phyloP scores from a whole-genome alignment of 2,888 invertebrate genomes.

The Lithophane ornitopus region DNA sequence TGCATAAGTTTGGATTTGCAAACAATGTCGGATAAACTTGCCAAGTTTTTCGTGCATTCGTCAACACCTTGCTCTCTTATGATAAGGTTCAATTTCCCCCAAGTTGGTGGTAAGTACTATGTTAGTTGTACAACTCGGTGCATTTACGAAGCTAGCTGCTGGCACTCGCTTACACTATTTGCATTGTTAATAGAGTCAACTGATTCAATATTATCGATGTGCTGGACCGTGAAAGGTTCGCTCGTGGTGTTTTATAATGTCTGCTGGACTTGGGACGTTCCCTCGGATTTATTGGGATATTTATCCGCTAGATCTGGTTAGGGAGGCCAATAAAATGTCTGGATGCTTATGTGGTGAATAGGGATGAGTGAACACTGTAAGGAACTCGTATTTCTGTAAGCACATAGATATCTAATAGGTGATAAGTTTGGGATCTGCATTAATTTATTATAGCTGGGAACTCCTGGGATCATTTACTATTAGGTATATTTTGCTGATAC shows the following conservation, averaged over 20 bases:
- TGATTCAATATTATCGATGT: constrained; percentile 86
- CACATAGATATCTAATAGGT: neutral
- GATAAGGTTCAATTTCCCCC: constrained; percentile 59
- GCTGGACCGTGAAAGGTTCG: constrained; percentile 69
- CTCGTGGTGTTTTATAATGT: constrained; percentile 69
- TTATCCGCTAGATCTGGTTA: constrained; percentile 26
- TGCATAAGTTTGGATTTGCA: constrained; percentile 86
- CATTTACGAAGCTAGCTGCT: constrained; percentile 83
- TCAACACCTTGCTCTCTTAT: constrained; percentile 16
- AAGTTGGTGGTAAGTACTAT: constrained; percentile 9
- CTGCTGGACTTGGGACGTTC: constrained; percentile 39
- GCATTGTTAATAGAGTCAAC: constrained; percentile 87
- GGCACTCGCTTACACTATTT: constrained; percentile 82
- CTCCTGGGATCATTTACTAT: neutral
- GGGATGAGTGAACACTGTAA: neutral
- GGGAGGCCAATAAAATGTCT: constrained; percentile 28
- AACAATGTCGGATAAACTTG: constrained; percentile 81
- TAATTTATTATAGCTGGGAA: neutral
- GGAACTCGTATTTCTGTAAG: constrained; percentile 8
- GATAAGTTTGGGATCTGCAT: neutral
- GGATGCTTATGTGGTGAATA: constrained; percentile 23
- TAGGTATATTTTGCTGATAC: neutral
- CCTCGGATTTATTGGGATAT: constrained; percentile 39
- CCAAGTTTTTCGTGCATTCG: constrained; percentile 63
- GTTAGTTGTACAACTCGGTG: constrained; percentile 74